These are phyloP conservation scores for Alviniconcha strummeri DNA, from an alignment of 2,888 invertebrate species.

Conservation along the genomic window DNA sequence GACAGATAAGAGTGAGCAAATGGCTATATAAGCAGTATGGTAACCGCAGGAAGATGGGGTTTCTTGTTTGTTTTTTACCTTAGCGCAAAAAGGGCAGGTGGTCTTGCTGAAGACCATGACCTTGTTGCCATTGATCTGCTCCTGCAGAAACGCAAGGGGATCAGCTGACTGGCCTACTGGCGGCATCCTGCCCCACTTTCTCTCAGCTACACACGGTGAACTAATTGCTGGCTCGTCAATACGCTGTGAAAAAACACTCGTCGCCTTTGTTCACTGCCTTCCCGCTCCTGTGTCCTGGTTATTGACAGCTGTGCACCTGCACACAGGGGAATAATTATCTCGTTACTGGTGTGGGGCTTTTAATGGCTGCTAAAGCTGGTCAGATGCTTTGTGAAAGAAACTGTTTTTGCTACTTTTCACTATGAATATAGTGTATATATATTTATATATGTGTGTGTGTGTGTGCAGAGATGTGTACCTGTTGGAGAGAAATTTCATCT, in stretches of 20 bases:
- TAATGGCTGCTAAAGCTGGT: background rate
- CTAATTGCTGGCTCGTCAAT: background rate
- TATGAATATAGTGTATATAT: background rate
- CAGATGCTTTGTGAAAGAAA: background rate
- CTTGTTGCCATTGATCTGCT: slow-evolving; percentile 69
- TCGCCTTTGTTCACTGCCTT: background rate
- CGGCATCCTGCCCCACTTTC: slow-evolving; percentile 54
- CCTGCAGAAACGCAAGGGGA: slow-evolving; percentile 55
- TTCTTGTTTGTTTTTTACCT: slow-evolving; percentile 63
- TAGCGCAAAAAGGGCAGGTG: slow-evolving; percentile 75
- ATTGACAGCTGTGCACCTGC: background rate
- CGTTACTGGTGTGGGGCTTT: background rate
- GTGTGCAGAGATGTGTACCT: background rate
- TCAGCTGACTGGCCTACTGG: slow-evolving; percentile 47
- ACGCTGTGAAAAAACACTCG: background rate
- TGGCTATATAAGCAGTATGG: no score
- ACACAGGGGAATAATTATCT: background rate
- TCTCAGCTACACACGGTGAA: background rate
- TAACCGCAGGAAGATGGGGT: no score
- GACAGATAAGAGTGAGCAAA: no score
- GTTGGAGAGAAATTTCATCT: background rate
- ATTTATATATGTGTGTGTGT: background rate
- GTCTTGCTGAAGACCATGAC: slow-evolving; percentile 77
- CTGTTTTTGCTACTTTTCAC: background rate
- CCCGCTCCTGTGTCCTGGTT: background rate